A percentile compares a stretch with the other conserved stretches of the same genome.
Conservation (phyloP, 2,113 vertebrate genomes). For the Scomber colias region DNA sequence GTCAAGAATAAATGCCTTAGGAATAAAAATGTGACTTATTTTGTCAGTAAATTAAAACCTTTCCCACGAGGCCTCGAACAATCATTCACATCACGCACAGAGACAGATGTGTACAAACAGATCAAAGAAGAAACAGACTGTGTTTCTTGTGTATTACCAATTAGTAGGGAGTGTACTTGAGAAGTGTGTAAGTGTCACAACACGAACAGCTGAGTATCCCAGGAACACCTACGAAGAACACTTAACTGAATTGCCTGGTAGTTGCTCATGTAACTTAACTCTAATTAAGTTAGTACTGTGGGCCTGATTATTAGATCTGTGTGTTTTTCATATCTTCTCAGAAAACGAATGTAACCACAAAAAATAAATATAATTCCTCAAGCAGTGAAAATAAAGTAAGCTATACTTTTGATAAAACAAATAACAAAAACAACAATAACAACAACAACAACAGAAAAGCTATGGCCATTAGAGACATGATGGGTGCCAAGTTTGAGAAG, state of each 20-base stretch:
- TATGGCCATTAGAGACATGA: constrained; percentile 9
- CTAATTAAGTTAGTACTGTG: constrained; percentile 43
- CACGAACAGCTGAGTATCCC: constrained; percentile 21
- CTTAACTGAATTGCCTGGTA: constrained; percentile 67
- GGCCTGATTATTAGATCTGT: constrained; percentile 24
- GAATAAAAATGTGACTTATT: constrained; percentile 8
- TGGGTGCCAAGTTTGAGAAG: constrained; percentile 30
- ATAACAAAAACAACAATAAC: constrained; percentile 2
- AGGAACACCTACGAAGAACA: constrained; percentile 76
- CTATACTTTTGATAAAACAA: neutral
- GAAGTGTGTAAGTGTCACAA: constrained; percentile 38
- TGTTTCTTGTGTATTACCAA: constrained; percentile 64
- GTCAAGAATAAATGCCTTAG: constrained; percentile 16
- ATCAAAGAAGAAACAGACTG: constrained; percentile 53
- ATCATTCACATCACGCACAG: neutral
- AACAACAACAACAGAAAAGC: constrained; percentile 8
- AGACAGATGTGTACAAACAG: constrained; percentile 22
- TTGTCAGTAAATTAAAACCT: constrained; percentile 15
- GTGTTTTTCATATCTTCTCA: constrained; percentile 47
- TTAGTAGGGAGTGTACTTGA: constrained; percentile 57
- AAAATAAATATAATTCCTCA: constrained; percentile 17
- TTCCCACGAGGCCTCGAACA: neutral
- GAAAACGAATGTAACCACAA: constrained; percentile 22
- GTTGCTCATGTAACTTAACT: constrained; percentile 64
- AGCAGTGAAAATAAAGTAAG: neutral